Evolutionary conservation across 2,797 vertebrate genomes (phyloP), one percentile per base, ranked within the genome.

Genomic region (Acanthis flammea): DNA sequence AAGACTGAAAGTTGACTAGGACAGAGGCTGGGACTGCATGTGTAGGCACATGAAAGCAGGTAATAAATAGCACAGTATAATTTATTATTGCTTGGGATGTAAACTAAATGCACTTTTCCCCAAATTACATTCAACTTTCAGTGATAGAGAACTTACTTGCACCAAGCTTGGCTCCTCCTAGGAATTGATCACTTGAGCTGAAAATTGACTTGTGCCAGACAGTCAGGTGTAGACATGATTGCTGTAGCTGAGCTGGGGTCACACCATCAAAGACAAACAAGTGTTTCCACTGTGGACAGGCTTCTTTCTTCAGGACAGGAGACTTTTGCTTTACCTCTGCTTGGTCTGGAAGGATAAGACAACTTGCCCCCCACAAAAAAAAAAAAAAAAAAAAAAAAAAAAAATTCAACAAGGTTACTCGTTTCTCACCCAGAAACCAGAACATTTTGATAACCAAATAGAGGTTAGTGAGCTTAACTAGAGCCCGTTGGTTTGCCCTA

Each of bases 241-340:
- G 95, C 79, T 90, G 94, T 25, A 98, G 97, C 91, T 98, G 97
- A 19, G 93, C 88, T 23, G 70, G 63, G 12, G 76, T 97, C 14
- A 98, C 77, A 2, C 96, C 97, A 24, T 80, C 94, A 84, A 98
- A 98, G 44, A 96, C 91, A 25, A 98, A 97, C 84, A 98, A 96
- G 77, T 98, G 97, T n/a, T 97, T 97, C 97, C 98, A 98, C 54
- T 96, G 97, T 13, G 97, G 98, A 58, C 88, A 96, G 15, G 91
- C 48, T 54, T 97, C 97, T 94, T 94, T 97, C 96, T 96, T 98
- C 75, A 96, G 35, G 3, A 97, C 95, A 4, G 97, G 97, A 15
- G 98, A 97, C 91, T 78, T 97, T 60, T 53, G 96, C 51, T 96
- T 90, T 61, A 98, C 15, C n/a, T 96, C 96, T 33, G 80, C 82